A percentile compares a stretch with the other conserved stretches of the same genome.
Conservation (phyloP, 2,113 vertebrate species). For the Marmota monax region DNA sequence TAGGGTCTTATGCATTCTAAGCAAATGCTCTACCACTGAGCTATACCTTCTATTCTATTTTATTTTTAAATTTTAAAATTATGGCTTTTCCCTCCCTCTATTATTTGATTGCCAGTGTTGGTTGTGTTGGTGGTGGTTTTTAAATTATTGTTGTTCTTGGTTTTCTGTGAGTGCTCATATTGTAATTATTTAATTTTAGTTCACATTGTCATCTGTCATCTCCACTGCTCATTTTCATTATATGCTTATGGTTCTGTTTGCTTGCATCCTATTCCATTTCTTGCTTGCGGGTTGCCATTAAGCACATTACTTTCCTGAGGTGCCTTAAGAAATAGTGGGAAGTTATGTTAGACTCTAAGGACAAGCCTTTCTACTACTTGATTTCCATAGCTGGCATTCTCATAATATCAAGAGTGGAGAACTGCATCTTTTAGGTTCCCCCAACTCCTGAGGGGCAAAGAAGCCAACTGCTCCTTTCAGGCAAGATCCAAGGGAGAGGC, state of each 20-base stretch:
- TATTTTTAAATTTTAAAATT: background rate
- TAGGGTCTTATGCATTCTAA: background rate
- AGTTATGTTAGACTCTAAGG: background rate
- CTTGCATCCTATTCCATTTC: background rate
- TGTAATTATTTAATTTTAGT: background rate
- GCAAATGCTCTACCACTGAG: background rate
- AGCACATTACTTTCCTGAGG: background rate
- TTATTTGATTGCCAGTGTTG: background rate
- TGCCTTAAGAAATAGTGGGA: background rate
- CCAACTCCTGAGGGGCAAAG: background rate
- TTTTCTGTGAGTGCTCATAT: background rate
- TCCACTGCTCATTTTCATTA: background rate
- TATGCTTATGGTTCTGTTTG: background rate
- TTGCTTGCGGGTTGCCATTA: background rate
- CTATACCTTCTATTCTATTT: background rate
- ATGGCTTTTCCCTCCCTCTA: background rate
- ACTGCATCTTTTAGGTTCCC: background rate
- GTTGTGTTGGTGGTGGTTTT: background rate
- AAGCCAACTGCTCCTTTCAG: background rate
- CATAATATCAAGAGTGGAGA: background rate
- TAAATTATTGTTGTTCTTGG: background rate
- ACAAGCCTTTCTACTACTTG: background rate
- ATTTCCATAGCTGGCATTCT: too few relatives aligned
- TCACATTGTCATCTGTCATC: background rate
- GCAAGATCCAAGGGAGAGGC: background rate